Base-by-base conservation (phyloP, 2,888 invertebrate species). In the Caenorhabditis sp. region DNA sequence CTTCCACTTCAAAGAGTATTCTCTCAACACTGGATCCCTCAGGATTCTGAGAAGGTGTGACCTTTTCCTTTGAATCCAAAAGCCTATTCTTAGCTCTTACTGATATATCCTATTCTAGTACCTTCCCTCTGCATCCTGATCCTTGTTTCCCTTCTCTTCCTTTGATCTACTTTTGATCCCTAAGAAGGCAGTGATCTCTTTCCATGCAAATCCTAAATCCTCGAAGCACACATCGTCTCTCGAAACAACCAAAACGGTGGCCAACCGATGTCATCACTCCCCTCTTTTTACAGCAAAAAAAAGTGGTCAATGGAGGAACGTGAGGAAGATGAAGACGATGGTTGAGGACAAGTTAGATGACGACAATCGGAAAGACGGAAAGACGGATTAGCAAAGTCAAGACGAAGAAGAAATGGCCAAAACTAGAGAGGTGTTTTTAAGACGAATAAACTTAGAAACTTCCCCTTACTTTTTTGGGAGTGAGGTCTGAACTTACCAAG, bases 351-450 rank as follows among this genome's bases (percentile, higher is more conserved):
- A 47, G 47, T 4, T 19, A 19, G 47, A 68, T 68, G 51, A 54
- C 54, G 68, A 54, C 51, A 54, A 68, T 68, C 68, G 54, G 51
- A 66, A 58, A 66, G 51, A 54, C 54, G 68, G 51, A 68, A 68
- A 68, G 68, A 68, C 12, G 68, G 68, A 68, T 68, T 68, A 68
- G 16, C 51, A 49, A n/a, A 54, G 68, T 54, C 68, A 68, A 63
- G 44, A n/a, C n/a, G n/a, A 47, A 63, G 28, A 63, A 38, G 24
- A 28, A 47, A 26, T 16, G 24, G 54, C 26, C 12, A 24, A 54
- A 68, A 68, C 68, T 68, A 54, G 68, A 68, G 38, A 68, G 54
- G 68, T 68, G 68, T 54, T 68, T 68, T 68, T 68, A 54, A 68
- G 68, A 68, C 38, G 38, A 35, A 54, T 68, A 68, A 54, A 68